Evolutionary conservation across 2,113 vertebrate species (phyloP).

Genomic region (Gavia stellata): DNA sequence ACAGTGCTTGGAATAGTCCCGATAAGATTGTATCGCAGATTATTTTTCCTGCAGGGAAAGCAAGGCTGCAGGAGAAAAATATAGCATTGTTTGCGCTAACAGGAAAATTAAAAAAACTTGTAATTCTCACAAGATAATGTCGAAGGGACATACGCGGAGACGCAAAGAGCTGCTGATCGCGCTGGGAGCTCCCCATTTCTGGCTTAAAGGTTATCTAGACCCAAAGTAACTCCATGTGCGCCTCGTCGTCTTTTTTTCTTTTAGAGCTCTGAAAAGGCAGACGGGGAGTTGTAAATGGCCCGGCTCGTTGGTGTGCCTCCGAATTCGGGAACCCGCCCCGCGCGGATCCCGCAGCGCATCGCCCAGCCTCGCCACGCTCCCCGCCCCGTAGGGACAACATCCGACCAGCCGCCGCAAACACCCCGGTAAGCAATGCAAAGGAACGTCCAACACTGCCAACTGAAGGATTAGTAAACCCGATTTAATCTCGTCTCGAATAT

Average conservation of each 20-base stretch:
- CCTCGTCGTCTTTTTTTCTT: not conserved
- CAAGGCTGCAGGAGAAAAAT: not conserved
- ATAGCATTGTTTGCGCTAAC: not conserved
- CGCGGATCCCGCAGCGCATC: fast-evolving
- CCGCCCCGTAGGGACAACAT: fast-evolving
- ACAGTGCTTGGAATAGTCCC: not conserved
- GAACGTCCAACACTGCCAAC: not conserved
- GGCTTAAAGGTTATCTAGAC: not conserved
- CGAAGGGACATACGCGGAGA: not conserved
- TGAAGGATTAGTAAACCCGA: not conserved
- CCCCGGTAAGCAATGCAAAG: fast-evolving
- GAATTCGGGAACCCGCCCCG: fast-evolving
- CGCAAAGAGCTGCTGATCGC: not conserved
- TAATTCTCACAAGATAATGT: slow-evolving; percentile 3
- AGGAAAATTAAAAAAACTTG: not conserved
- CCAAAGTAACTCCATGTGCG: not conserved
- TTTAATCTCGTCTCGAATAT: not conserved
- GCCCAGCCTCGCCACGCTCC: fast-evolving
- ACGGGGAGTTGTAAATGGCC: not conserved
- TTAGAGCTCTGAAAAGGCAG: not conserved
- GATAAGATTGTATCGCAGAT: slow-evolving; percentile 49
- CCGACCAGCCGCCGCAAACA: not conserved
- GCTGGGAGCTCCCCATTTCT: not conserved
- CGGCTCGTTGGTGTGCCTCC: fast-evolving
- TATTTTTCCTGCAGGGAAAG: slow-evolving; percentile 20